Evolutionary conservation across 2,888 invertebrate species (phyloP), one percentile per base, ranked within the genome.

Genomic region (Vesta saturnalis): DNA sequence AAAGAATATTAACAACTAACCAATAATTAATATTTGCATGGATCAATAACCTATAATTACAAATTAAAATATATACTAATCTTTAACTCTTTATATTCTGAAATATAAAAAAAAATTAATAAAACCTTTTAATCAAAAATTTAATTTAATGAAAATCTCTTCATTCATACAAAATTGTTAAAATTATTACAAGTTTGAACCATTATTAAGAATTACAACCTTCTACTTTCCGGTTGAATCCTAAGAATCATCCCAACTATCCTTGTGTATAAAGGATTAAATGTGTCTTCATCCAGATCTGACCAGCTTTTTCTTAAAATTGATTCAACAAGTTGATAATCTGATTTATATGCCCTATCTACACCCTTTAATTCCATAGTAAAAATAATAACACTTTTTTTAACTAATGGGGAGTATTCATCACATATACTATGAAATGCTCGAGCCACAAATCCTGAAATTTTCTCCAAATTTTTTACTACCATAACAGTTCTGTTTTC

Each of bases 381-480:
- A 64, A 87, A 83, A 61, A 86, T 80, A 72, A 85, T 85, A 30
- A 86, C 74, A 14, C 83, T 83, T 57, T 81, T 79, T 55, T 73
- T 67, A 8, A 86, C 83, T 23, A 85, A 70, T 8, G 89, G 89
- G 63, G 80, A 85, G 52, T 84, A 71, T 22, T 85, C 85, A 74
- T 90, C 89, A 73, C 89, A 89, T 72, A 90, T 85, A 64, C 84
- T 80, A 74, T 90, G 89, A 72, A 90, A 85, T 1, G 86, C 87
- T 74, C 83, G 84, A 1, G 86, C 83, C 0, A 82, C 79, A 35
- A 74, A 60, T 12, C 85, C 85, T 6, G 81, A 77, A 16, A 84
- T 74, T 39, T 79, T 57, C 16, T 83, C 82, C 35, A 86, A 69
- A 75, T 84, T 79, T 59, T 79, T 76, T 0, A 85, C 76, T 19